These are phyloP conservation scores for Musca vetustissima DNA, from an alignment of 1,140 invertebrate genomes.

Conservation along the genomic window DNA sequence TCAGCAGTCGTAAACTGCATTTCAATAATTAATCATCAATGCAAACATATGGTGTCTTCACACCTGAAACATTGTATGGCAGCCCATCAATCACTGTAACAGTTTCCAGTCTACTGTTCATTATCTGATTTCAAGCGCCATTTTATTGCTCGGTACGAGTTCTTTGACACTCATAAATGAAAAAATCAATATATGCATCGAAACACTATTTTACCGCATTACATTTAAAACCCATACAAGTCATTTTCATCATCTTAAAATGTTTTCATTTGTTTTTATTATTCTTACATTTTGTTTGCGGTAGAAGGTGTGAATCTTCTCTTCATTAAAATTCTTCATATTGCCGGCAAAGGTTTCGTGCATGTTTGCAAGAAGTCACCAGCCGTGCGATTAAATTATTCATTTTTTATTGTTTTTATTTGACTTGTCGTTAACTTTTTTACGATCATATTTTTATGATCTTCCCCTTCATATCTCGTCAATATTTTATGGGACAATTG, in stretches of 20 bases:
- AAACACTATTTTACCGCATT: no score
- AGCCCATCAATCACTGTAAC: no score
- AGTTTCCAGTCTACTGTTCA: no score
- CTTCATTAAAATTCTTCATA: slow-evolving; percentile 5
- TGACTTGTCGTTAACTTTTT: not conserved
- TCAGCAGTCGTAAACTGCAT: no score
- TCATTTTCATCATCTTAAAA: no score
- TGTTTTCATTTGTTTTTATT: no score
- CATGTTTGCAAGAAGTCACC: no score
- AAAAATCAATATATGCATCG: no score
- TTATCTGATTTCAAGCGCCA: slow-evolving; percentile 11
- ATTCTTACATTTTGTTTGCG: not conserved
- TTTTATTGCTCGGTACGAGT: not conserved
- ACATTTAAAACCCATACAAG: not conserved
- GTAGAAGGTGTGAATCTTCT: slow-evolving; percentile 15
- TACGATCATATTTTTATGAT: not conserved
- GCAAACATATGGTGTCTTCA: not conserved
- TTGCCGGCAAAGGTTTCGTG: not conserved
- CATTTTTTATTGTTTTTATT: not conserved
- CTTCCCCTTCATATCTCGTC: not conserved
- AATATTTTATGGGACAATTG: no score
- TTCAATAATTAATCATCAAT: not conserved
- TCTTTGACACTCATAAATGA: no score
- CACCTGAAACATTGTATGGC: not conserved
- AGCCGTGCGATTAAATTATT: no score